A percentile compares a stretch with the other conserved stretches of the same genome.
Conservation (phyloP, 2,888 invertebrate genomes). For the Dasypogon diadema region DNA sequence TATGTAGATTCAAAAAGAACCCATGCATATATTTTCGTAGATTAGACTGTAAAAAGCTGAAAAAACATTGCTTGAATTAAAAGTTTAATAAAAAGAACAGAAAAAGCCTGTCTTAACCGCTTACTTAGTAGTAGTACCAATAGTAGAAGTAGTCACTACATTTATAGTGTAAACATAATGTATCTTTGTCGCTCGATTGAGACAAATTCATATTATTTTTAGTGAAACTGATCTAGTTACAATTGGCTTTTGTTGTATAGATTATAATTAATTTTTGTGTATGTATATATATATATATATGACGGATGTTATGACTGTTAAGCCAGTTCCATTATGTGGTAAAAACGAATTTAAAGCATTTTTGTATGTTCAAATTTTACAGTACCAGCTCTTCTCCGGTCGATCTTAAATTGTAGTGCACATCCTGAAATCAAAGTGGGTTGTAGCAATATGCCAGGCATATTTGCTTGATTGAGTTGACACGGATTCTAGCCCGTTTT, state of each 20-base stretch:
- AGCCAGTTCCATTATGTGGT: slow-evolving; percentile 3
- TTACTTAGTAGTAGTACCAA: slow-evolving; percentile 48
- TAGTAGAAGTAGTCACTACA: neutral
- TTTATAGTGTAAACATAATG: slow-evolving; percentile 20
- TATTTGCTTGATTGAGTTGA: slow-evolving; percentile 18
- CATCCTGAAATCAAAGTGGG: slow-evolving; percentile 48
- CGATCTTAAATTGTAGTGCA: slow-evolving; percentile 70
- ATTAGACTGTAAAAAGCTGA: slow-evolving; percentile 43
- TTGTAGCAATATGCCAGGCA: slow-evolving; percentile 19
- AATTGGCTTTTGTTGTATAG: slow-evolving; percentile 20
- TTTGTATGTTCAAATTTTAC: slow-evolving; percentile 68
- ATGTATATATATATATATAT: neutral
- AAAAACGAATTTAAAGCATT: slow-evolving; percentile 57
- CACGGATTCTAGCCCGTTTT: slow-evolving; percentile 14
- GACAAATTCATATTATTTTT: no score
- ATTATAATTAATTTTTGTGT: slow-evolving; percentile 5
- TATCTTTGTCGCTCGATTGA: neutral
- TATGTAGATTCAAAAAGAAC: slow-evolving; percentile 1
- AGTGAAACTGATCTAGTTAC: no score
- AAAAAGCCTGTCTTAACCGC: slow-evolving; percentile 35
- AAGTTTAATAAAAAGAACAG: slow-evolving; percentile 6
- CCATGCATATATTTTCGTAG: slow-evolving; percentile 43
- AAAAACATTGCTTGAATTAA: slow-evolving; percentile 11
- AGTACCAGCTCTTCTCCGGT: slow-evolving; percentile 78
- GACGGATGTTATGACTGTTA: neutral